These are phyloP conservation scores for Cantharis flavilabris DNA, from an alignment of 2,888 invertebrate genomes.

Conservation along the genomic window DNA sequence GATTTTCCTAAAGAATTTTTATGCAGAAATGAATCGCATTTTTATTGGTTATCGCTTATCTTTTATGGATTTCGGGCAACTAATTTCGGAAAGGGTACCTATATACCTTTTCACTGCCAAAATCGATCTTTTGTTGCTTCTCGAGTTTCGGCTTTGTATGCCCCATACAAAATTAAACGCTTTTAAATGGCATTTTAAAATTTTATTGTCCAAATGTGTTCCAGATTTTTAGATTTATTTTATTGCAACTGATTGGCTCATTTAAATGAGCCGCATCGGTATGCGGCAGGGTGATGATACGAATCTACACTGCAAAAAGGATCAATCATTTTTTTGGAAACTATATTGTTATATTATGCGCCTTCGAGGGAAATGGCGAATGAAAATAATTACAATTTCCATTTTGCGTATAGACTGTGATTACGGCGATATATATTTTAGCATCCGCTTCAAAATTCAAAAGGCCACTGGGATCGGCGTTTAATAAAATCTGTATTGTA, in stretches of 20 bases:
- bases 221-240: not conserved
- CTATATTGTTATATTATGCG: not conserved
- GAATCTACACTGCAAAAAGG: not conserved
- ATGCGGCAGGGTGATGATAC: not conserved
- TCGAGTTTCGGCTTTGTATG: conserved; percentile 27
- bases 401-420: not conserved
- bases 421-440: not conserved
- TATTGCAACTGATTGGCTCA: not conserved
- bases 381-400: not conserved
- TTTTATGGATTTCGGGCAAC: conserved; percentile 26
- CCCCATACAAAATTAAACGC: conserved; percentile 24
- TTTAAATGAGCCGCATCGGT: no score
- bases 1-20: conserved; percentile 14
- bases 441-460: not conserved
- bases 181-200: conserved; percentile 27
- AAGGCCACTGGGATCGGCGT: conserved; percentile 7
- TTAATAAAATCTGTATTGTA: conserved; percentile 33
- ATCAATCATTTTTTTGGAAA: no score
- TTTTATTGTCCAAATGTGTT: conserved; percentile 18
- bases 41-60: conserved; percentile 10
- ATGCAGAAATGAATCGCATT: conserved; percentile 22
- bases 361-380: not conserved
- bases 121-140: conserved; percentile 17
- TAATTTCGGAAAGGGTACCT: conserved; percentile 27
- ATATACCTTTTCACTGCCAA: conserved; percentile 24